phyloP scores from a whole-genome alignment of 1,140 invertebrate species.

The Rhopalosiphum padi region DNA sequence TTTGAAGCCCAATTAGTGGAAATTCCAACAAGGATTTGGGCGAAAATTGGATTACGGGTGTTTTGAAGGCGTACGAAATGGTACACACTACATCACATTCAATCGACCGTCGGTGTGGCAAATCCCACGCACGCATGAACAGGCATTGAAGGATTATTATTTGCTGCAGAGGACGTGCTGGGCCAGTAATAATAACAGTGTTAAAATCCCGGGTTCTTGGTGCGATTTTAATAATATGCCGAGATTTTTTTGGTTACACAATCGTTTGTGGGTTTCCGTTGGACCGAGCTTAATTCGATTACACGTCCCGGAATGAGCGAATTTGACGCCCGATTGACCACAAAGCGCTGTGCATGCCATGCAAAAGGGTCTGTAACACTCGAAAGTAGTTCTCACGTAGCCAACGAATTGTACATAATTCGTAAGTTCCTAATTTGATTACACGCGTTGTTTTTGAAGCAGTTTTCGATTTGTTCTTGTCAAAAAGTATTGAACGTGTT shows the following conservation, averaged over 20 bases:
- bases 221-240: conserved; percentile 25
- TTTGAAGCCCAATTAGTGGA: conserved; percentile 13
- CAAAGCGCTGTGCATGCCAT: conserved; percentile 12
- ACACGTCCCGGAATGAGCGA: conserved; percentile 34
- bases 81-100: background rate
- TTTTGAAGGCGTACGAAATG: background rate
- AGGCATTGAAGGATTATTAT: conserved; percentile 31
- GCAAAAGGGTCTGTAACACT: conserved; percentile 35
- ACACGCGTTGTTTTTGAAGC: background rate
- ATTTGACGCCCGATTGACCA: conserved; percentile 51
- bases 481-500: background rate
- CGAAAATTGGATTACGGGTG: conserved; percentile 33
- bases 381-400: conserved; percentile 32
- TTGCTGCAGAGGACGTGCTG: conserved; percentile 34
- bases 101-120: conserved; percentile 36
- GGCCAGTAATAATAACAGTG: conserved; percentile 39
- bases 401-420: conserved; percentile 17
- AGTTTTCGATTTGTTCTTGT: background rate
- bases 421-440: conserved; percentile 25
- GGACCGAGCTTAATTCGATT: conserved; percentile 52
- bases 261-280: conserved; percentile 48
- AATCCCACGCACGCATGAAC: conserved; percentile 54
- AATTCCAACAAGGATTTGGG: conserved; percentile 35
- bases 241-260: conserved; percentile 40
- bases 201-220: conserved; percentile 31